Evolutionary conservation across 1,140 invertebrate genomes (phyloP).

Genomic region (Achroia grisella): DNA sequence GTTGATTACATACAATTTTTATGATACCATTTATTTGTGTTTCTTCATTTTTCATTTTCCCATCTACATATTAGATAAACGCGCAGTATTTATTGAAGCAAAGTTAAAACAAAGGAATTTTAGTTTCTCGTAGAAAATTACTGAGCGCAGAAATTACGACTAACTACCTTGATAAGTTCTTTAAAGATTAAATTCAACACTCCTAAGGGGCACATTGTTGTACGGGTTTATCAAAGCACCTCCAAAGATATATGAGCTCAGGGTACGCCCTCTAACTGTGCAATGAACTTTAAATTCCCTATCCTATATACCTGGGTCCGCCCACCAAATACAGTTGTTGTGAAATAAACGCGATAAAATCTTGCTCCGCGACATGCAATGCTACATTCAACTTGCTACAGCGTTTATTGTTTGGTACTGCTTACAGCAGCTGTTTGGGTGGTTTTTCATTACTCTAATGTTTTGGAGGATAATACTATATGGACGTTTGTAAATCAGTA

Average conservation of each 20-base stretch:
- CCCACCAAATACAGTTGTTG: conserved; percentile 59
- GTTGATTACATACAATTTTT: too few relatives aligned
- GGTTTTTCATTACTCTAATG: background rate
- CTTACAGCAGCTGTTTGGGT: background rate
- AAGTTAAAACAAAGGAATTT: too few relatives aligned
- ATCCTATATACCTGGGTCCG: conserved; percentile 54
- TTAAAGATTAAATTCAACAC: conserved; percentile 19
- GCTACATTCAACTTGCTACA: conserved; percentile 19
- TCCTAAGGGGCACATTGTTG: conserved; percentile 24
- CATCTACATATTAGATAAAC: too few relatives aligned
- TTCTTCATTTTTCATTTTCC: too few relatives aligned
- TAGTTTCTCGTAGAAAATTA: too few relatives aligned
- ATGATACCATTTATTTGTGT: too few relatives aligned
- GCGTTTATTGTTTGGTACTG: conserved; percentile 21
- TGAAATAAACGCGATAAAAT: conserved; percentile 50
- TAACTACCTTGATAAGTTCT: conserved; percentile 20
- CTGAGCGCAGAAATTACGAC: conserved; percentile 11
- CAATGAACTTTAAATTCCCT: conserved; percentile 64
- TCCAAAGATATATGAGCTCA: conserved; percentile 46
- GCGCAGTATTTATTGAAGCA: too few relatives aligned
- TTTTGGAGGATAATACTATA: too few relatives aligned
- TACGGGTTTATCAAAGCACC: conserved; percentile 41
- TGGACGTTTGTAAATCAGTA: too few relatives aligned
- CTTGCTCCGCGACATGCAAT: conserved; percentile 47
- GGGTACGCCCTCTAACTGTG: conserved; percentile 49